A percentile compares a stretch with the other conserved stretches of the same genome.
phyloP scores from a whole-genome alignment of 1,140 invertebrate species.

The Eupristina koningsbergeri region DNA sequence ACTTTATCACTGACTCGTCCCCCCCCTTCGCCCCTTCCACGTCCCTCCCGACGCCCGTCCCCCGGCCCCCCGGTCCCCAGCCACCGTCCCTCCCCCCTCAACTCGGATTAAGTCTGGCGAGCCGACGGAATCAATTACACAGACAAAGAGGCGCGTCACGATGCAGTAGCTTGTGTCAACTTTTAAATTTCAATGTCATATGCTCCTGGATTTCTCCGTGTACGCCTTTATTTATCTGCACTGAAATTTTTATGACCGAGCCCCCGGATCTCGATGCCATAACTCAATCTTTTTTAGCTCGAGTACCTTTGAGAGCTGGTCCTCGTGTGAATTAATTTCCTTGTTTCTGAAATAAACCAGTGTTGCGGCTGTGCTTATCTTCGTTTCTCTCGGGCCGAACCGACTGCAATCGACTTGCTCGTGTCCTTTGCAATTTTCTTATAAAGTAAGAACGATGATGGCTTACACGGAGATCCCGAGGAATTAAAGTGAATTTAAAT shows the following conservation, averaged over 20 bases:
- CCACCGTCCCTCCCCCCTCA: not conserved
- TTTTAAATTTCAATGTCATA: conserved; percentile 34
- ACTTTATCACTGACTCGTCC: conserved; percentile 27
- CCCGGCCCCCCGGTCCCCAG: too few species aligned
- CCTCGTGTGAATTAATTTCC: not conserved
- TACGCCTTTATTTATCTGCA: not conserved
- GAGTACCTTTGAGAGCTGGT: not conserved
- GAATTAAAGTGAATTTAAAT: not conserved
- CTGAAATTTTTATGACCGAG: not conserved
- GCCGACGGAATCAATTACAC: conserved; percentile 38
- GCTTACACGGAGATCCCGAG: not conserved
- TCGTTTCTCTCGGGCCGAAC: not conserved
- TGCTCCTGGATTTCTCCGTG: not conserved
- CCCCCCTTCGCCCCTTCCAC: too few species aligned
- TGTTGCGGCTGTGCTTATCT: not conserved
- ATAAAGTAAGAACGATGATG: not conserved
- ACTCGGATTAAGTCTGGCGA: conserved; percentile 16
- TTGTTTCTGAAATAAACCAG: not conserved
- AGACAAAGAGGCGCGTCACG: not conserved
- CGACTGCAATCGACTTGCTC: not conserved
- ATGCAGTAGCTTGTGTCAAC: not conserved
- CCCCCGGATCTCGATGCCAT: not conserved
- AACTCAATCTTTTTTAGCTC: not conserved
- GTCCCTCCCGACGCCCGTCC: too few species aligned
- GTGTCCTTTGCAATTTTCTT: not conserved